These are phyloP conservation scores for Mellivora capensis DNA, from an alignment of 2,113 vertebrate species.

Conservation along the genomic window DNA sequence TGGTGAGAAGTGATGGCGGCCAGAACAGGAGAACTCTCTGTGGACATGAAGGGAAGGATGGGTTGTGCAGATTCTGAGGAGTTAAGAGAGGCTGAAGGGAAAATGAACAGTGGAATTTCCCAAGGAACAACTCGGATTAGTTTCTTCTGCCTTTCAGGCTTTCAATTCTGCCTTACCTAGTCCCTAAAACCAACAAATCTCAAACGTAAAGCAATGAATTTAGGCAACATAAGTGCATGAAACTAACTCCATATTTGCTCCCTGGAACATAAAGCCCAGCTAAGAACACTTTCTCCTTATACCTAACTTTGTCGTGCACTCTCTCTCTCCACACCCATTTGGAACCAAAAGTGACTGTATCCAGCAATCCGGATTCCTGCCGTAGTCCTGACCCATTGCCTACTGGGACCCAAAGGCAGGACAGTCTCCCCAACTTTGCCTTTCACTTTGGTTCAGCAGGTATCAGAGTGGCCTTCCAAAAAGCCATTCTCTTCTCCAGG, in stretches of 20 bases:
- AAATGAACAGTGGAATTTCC: background rate
- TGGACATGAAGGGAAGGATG: background rate
- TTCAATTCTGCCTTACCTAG: background rate
- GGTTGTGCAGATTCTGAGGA: background rate
- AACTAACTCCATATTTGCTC: background rate
- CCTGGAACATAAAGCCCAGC: background rate
- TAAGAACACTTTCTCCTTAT: background rate
- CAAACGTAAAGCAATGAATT: background rate
- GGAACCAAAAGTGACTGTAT: background rate
- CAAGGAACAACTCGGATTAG: background rate
- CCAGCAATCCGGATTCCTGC: too few species aligned
- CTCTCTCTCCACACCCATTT: background rate
- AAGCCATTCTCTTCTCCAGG: background rate
- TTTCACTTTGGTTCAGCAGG: background rate
- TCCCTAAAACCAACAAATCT: background rate
- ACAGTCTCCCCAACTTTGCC: too few species aligned
- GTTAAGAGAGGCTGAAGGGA: background rate
- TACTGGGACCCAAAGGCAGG: background rate
- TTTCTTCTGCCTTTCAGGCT: background rate
- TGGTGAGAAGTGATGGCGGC: background rate
- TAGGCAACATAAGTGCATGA: background rate
- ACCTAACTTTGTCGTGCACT: background rate
- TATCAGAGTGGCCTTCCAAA: background rate
- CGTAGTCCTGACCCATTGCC: background rate
- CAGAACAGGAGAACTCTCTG: fast-evolving